Evolutionary conservation across 2,797 vertebrate genomes (phyloP).

Genomic region (Alfaro cultratus): DNA sequence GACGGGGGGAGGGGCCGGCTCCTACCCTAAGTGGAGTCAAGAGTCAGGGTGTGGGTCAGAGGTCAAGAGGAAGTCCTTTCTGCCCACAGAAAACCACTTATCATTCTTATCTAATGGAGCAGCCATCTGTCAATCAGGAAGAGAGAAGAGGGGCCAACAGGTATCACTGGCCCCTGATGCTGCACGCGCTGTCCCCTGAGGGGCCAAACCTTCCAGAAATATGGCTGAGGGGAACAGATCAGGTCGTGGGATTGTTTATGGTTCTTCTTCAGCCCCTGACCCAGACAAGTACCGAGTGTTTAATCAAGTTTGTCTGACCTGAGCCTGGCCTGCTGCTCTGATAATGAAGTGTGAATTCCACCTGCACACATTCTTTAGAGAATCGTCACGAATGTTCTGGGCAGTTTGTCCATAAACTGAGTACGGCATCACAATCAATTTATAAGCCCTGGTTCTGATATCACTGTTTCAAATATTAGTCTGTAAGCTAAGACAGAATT

Average conservation of each 20-base stretch:
- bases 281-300: conserved; percentile 7
- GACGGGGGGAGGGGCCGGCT: conserved; percentile 71
- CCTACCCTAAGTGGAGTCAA: conserved; percentile 87
- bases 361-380: background rate
- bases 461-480: background rate
- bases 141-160: conserved; percentile 79
- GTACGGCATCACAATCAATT: background rate
- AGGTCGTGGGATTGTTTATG: conserved; percentile 69
- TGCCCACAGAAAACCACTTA: conserved; percentile 89
- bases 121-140: conserved; percentile 92
- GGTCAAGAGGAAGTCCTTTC: conserved; percentile 93
- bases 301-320: conserved; percentile 35
- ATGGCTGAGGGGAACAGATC: conserved; percentile 42
- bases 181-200: conserved; percentile 38
- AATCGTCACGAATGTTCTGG: background rate
- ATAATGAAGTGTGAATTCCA: conserved; percentile 1
- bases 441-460: background rate
- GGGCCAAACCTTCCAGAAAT: conserved; percentile 33
- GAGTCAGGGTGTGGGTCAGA: conserved; percentile 88
- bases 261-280: conserved; percentile 24
- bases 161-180: conserved; percentile 68
- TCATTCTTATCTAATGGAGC: conserved; percentile 94
- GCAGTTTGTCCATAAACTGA: background rate
- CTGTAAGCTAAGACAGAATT: background rate
- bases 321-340: conserved; percentile 7